phyloP scores from a whole-genome alignment of 2,888 invertebrate species.

The Calameuta filiformis region DNA sequence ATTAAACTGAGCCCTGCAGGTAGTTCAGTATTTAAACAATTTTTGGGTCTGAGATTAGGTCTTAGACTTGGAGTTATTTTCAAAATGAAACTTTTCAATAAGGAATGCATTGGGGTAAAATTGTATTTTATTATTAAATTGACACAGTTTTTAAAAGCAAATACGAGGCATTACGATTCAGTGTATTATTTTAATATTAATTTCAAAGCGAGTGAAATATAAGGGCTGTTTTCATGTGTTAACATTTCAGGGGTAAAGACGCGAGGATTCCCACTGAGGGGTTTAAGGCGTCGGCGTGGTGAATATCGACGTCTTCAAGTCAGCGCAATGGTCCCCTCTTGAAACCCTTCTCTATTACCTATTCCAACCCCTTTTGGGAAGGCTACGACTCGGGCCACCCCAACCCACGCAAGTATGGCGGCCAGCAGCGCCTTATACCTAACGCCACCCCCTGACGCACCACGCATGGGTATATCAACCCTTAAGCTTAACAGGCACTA shows the following conservation, averaged over 20 bases:
- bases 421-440: constrained; percentile 33
- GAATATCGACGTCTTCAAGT: constrained; percentile 55
- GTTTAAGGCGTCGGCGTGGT: constrained; percentile 34
- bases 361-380: constrained; percentile 44
- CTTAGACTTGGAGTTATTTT: background rate
- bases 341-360: background rate
- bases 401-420: constrained; percentile 54
- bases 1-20: constrained; percentile 49
- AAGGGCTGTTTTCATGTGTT: background rate
- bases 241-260: background rate
- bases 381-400: constrained; percentile 42
- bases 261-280: background rate
- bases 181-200: background rate
- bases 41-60: background rate
- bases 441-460: constrained; percentile 30
- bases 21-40: background rate
- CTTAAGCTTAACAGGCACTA: background rate
- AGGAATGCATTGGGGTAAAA: background rate
- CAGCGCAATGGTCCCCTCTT: constrained; percentile 32
- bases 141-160: background rate
- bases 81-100: background rate
- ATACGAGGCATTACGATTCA: background rate
- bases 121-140: background rate
- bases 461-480: background rate
- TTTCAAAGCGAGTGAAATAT: background rate